These are phyloP conservation scores for Psilopsiagon aymara DNA, from an alignment of 2,113 vertebrate species.

Conservation along the genomic window DNA sequence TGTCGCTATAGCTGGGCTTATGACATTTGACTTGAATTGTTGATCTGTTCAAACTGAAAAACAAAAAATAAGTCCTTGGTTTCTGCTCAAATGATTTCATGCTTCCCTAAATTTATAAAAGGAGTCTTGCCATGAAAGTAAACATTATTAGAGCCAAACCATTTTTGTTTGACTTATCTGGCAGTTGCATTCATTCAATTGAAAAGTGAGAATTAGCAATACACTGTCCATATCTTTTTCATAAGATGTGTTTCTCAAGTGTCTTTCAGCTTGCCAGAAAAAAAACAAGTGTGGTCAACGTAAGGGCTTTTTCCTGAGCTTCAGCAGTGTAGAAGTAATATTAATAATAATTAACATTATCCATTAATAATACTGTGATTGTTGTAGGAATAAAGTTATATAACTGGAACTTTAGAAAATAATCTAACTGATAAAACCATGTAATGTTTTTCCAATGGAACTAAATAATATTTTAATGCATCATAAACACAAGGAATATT, in stretches of 20 bases:
- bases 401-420: neutral
- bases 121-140: neutral
- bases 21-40: neutral
- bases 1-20: neutral
- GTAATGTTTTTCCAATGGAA: neutral
- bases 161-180: neutral
- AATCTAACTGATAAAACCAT: neutral
- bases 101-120: neutral
- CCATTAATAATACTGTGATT: neutral
- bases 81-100: neutral
- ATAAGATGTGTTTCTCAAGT: neutral
- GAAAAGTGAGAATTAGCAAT: neutral
- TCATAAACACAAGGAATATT: neutral
- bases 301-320: neutral
- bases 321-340: neutral
- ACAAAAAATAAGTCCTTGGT: neutral
- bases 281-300: neutral
- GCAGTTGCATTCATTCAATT: neutral
- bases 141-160: neutral
- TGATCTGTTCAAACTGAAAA: neutral
- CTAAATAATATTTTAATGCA: neutral
- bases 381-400: neutral
- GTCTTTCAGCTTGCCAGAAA: neutral
- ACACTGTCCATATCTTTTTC: neutral
- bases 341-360: neutral